Evolutionary conservation across 2,888 invertebrate species (phyloP).

Genomic region (Lampropteryx suffumata): DNA sequence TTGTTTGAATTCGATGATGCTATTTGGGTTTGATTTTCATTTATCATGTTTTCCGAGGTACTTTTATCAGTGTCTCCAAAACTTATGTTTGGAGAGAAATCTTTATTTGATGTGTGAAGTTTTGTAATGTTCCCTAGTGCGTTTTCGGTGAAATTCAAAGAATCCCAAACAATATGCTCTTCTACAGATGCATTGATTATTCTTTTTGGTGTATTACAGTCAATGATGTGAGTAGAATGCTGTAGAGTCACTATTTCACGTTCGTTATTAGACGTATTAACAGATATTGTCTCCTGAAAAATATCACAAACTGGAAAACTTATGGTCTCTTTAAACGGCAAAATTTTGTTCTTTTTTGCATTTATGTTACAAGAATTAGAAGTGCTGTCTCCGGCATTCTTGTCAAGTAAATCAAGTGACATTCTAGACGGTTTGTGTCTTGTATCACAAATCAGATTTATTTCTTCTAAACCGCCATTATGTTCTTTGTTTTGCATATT

Average conservation of each 20-base stretch:
- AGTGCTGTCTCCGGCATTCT: constrained; percentile 25
- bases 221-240: constrained; percentile 20
- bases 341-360: constrained; percentile 2
- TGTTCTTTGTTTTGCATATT: neutral
- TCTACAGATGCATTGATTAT: constrained; percentile 28
- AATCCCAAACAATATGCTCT: constrained; percentile 67
- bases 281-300: constrained; percentile 8
- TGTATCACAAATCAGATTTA: constrained; percentile 4
- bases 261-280: constrained; percentile 5
- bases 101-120: constrained; percentile 46
- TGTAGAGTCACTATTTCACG: constrained; percentile 1
- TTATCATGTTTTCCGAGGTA: constrained; percentile 17
- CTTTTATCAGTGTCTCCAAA: constrained; percentile 54
- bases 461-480: neutral
- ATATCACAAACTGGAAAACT: constrained; percentile 4
- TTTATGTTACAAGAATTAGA: constrained; percentile 12
- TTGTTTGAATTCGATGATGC: constrained; percentile 41
- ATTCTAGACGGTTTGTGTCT: constrained; percentile 13
- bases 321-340: neutral
- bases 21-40: constrained; percentile 37
- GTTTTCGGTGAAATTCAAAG: constrained; percentile 62
- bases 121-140: constrained; percentile 59
- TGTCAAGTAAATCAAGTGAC: constrained; percentile 23
- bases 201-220: constrained; percentile 6
- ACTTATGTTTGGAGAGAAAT: constrained; percentile 66